phyloP scores from a whole-genome alignment of 2,113 vertebrate species.

The Ptilorrhoa leucosticta region DNA sequence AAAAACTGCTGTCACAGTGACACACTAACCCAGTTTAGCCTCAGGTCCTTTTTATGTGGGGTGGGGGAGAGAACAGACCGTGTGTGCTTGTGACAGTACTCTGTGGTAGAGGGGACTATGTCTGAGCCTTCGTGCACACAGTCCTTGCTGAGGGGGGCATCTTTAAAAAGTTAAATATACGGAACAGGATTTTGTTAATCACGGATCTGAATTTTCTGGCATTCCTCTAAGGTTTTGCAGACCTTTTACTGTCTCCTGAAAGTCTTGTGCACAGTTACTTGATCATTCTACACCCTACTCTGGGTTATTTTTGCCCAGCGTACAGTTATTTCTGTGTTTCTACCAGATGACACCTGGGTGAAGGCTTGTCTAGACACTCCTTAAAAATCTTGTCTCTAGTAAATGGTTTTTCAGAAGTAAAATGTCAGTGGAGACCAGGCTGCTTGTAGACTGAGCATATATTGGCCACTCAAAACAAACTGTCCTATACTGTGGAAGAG shows the following conservation, averaged over 20 bases:
- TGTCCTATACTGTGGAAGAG: accelerated
- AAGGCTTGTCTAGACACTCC: background rate
- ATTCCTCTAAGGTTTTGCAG: background rate
- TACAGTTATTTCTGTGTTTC: background rate
- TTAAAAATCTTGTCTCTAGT: background rate
- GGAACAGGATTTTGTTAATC: background rate
- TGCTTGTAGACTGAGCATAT: background rate
- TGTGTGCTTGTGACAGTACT: background rate
- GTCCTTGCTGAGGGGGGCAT: background rate
- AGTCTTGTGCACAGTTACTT: background rate
- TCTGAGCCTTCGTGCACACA: background rate
- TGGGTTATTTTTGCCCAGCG: background rate
- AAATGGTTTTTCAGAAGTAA: background rate
- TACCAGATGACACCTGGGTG: background rate
- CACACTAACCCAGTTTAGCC: background rate
- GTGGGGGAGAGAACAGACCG: background rate
- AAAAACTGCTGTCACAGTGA: background rate
- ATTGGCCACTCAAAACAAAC: background rate
- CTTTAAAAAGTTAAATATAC: background rate
- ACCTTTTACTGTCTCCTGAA: background rate
- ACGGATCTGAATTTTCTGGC: background rate
- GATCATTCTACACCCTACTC: background rate
- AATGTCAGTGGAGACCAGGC: background rate
- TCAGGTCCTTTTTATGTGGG: background rate
- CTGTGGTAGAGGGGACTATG: background rate